Percentiles rank a stretch among this genome's conserved stretches.
Conservation (phyloP, 2,113 vertebrate genomes). For the Ammodytes dubius region DNA sequence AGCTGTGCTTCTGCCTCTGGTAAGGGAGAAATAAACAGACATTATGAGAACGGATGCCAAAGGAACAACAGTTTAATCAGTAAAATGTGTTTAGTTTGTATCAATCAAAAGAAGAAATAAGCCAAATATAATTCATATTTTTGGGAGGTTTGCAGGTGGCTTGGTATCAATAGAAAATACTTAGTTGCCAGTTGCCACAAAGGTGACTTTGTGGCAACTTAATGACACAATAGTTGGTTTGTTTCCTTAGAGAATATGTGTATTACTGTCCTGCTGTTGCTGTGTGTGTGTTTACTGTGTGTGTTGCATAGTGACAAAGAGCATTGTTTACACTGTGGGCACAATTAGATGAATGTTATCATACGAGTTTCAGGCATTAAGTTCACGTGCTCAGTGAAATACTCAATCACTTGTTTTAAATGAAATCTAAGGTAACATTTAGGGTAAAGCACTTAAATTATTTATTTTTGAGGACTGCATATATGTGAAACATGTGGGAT, state of each 20-base stretch:
- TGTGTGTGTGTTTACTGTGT: too few relatives aligned
- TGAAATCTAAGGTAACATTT: not conserved
- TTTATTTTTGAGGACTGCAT: slow-evolving; percentile 3
- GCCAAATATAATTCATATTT: not conserved
- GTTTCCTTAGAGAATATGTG: slow-evolving; percentile 18
- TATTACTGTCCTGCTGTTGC: not conserved
- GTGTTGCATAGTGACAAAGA: slow-evolving; percentile 28
- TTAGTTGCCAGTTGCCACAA: not conserved
- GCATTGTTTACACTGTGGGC: not conserved
- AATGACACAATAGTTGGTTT: slow-evolving; percentile 20
- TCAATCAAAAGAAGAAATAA: not conserved
- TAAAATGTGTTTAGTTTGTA: too few relatives aligned
- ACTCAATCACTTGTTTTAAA: not conserved
- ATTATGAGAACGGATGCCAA: not conserved
- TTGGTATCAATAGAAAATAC: not conserved
- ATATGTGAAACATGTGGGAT: not conserved
- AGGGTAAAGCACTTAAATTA: not conserved
- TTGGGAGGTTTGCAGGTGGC: not conserved
- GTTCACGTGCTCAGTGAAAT: not conserved
- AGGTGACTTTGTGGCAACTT: not conserved
- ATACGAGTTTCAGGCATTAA: not conserved
- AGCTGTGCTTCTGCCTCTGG: slow-evolving; percentile 91
- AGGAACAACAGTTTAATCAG: too few relatives aligned
- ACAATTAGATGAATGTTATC: not conserved
- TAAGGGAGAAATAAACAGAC: slow-evolving; percentile 73